Evolutionary conservation across 2,113 vertebrate genomes (phyloP), one percentile per base, ranked within the genome.

Genomic region (Cathartes aura): DNA sequence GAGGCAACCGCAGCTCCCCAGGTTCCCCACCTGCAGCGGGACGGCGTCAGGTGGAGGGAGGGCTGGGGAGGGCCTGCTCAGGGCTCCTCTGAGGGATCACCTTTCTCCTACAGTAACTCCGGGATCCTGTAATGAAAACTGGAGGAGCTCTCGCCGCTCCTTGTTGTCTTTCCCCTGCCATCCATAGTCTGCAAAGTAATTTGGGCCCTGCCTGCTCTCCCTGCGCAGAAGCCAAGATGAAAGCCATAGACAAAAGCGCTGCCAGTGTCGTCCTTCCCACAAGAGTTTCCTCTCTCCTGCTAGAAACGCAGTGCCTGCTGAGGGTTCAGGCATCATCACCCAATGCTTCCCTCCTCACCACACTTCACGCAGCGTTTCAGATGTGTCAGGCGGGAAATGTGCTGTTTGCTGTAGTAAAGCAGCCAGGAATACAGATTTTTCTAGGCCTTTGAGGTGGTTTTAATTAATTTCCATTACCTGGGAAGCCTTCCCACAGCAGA

Each of bases 1-100:
- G 40, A 50, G 59, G 27, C 67, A 89, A 29, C 60, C 5, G 1
- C 0, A 4, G 45, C 8, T 67, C 22, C 34, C 17, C 1, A 3
- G 1, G 2, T 14, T 58, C 23, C 8, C 15, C 12, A 36, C 0
- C 1, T 2, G 1, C 5, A 17, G 24, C 11, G 8, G 75, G 70
- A 32, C 3, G 6, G 53, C 32, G 71, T 64, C n/a, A 23, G 40
- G 14, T 1, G 0, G 52, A 45, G 12, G n/a, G 12, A 66, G 17
- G 26, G 68, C 13, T 22, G 30, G 21, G 36, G 48, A 30, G 2
- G 2, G 20, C 16, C 26, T 23, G 70, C 30, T 48, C 36, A 40
- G 11, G 11, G 26, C 59, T 50, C 9, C 22, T 36, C n/a, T 2
- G 1, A 48, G 29, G 63, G 16, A 4, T 9, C 9, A 3, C 12